phyloP scores from a whole-genome alignment of 2,888 invertebrate genomes.

The Agrochola litura region DNA sequence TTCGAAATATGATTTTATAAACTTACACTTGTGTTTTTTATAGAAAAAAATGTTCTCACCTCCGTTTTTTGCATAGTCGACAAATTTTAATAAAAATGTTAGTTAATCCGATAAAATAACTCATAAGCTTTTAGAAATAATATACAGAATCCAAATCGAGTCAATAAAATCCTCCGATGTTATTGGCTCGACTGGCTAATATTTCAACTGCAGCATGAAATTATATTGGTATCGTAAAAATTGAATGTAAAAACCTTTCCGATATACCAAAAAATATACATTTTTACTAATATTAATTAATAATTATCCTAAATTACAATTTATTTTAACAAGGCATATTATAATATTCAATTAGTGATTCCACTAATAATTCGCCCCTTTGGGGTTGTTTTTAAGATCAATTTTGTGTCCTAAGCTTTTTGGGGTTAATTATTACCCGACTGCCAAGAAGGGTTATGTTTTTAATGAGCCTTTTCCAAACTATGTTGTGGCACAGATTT shows the following conservation, averaged over 20 bases:
- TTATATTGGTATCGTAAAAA: constrained; percentile 4
- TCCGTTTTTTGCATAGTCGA: too few species aligned
- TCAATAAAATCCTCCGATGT: too few species aligned
- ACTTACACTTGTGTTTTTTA: too few species aligned
- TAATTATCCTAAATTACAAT: constrained; percentile 50
- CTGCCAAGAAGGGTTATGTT: background rate
- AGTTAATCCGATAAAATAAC: too few species aligned
- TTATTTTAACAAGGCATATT: constrained; percentile 60
- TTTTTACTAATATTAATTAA: constrained; percentile 46
- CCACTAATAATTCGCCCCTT: constrained; percentile 41
- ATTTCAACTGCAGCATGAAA: background rate
- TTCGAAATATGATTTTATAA: too few species aligned
- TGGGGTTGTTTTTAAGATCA: constrained; percentile 46
- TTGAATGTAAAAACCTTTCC: constrained; percentile 19
- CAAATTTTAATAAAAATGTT: too few species aligned
- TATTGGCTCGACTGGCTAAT: too few species aligned
- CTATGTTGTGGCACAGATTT: background rate
- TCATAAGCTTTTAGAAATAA: too few species aligned
- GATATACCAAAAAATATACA: constrained; percentile 64
- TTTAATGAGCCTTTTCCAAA: background rate
- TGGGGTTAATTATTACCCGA: background rate
- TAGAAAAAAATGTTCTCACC: too few species aligned
- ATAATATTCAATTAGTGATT: constrained; percentile 49
- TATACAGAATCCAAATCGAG: too few species aligned
- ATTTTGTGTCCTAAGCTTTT: constrained; percentile 2